A percentile compares a stretch with the other conserved stretches of the same genome.
These are phyloP conservation scores for Lordiphosa mommai DNA, from an alignment of 1,140 invertebrate species.

Conservation along the genomic window DNA sequence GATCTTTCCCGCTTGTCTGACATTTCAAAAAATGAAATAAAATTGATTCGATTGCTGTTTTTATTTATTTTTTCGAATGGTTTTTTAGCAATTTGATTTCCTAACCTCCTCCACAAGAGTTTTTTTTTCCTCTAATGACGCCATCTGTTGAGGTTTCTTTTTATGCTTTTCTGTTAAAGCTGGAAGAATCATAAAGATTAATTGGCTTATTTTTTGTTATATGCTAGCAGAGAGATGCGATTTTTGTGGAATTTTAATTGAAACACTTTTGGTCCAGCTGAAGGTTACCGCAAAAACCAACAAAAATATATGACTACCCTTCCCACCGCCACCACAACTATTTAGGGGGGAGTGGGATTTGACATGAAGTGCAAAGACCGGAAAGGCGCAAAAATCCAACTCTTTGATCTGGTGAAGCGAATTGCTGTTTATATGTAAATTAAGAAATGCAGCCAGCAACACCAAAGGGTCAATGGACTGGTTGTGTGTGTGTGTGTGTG, in stretches of 20 bases:
- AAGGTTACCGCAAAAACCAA: no score
- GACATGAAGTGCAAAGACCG: background rate
- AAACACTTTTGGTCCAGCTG: constrained; percentile 33
- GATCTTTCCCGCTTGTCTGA: no score
- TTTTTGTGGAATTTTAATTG: constrained; percentile 64
- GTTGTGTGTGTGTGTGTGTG: constrained; percentile 33
- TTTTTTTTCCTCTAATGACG: background rate
- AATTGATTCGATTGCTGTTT: background rate
- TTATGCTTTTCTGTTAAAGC: background rate
- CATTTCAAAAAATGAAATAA: no score
- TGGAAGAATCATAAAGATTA: constrained; percentile 38
- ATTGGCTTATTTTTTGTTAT: constrained; percentile 38
- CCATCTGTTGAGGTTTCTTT: constrained; percentile 11
- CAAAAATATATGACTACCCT: no score
- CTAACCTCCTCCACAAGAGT: constrained; percentile 1
- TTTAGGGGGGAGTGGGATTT: no score
- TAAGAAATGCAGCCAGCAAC: constrained; percentile 8
- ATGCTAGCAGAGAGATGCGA: constrained; percentile 16
- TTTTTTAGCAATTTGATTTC: constrained; percentile 10
- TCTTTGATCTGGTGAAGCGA: constrained; percentile 1
- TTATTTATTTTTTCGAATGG: background rate
- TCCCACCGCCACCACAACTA: no score
- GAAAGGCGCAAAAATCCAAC: background rate
- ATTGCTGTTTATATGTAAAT: constrained; percentile 10
- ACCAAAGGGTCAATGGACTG: constrained; percentile 10